Evolutionary conservation across 1,140 invertebrate genomes (phyloP), one percentile per base, ranked within the genome.

Genomic region (Dendrolimus punctatus): DNA sequence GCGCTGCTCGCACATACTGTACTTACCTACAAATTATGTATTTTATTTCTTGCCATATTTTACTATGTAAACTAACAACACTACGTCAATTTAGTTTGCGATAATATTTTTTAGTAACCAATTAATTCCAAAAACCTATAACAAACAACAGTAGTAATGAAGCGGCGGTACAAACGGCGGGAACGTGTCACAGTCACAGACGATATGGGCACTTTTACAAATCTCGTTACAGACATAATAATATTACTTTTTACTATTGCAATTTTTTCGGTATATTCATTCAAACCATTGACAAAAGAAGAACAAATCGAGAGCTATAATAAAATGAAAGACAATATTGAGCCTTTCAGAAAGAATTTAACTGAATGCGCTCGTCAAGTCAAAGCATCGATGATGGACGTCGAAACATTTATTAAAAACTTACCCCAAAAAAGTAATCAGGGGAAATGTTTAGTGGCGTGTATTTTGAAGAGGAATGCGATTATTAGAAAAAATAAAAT

Each of bases 361-460:
- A 74, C 80, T 5, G 79, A 83, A 57, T 85, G 82, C 64, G 80
- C 80, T 4, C 69, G 71, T 0, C 76, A 86, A 66, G 80, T 84
- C 4, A 81, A 76, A 62, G 83, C 83, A 0, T 70, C 73, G 0
- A 80, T 72, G 72, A 58, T 60, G 0, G 83, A 86, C 45, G 73
- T 86, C 0, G 80, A 86, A 50, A 66, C 74, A 37, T 86, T 86
- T 51, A 57, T 86, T 8, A 85, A 86, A 63, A 58, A 80, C 46
- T 64, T 83, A 9, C 83, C 83, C 0, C 83, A 84, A 50, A 66
- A 73, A 0, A 68, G 73, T 0, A 57, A 71, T 57, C 64, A 85
- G 51, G 83, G 83, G 4, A 85, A 86, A 71, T 86, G 83, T 46
- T 85, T 86, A 46, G 81, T 86, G 1, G 83, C 83, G 0, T 86